phyloP scores from a whole-genome alignment of 1,140 invertebrate genomes.

The Grapholita molesta region DNA sequence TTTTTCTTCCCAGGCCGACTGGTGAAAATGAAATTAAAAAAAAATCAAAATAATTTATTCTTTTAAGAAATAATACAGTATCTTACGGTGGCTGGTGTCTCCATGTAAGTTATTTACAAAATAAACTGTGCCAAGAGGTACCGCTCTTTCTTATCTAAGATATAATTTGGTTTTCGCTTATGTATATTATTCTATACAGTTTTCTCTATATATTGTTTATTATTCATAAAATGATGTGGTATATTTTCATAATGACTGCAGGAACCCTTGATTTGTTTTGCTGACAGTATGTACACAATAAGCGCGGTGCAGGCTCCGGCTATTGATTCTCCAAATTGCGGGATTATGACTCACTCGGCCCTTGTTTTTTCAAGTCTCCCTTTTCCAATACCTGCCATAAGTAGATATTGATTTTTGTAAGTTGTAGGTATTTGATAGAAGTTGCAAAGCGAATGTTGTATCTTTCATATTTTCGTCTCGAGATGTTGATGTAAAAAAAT shows the following conservation, averaged over 20 bases:
- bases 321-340: slow-evolving; percentile 67
- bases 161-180: no score
- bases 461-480: neutral
- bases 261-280: slow-evolving; percentile 24
- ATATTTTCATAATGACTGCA: neutral
- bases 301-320: slow-evolving; percentile 37
- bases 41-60: no score
- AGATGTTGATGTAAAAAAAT: no score
- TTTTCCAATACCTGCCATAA: neutral
- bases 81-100: no score
- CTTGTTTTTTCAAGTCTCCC: slow-evolving; percentile 8
- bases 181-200: no score
- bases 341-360: slow-evolving; percentile 54
- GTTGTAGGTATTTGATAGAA: neutral
- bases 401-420: neutral
- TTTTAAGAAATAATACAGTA: no score
- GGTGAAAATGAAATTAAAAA: neutral
- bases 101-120: no score
- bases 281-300: slow-evolving; percentile 35
- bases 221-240: neutral
- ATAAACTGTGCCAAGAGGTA: no score
- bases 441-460: neutral
- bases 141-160: no score
- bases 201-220: no score
- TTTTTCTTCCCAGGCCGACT: no score